A percentile compares a stretch with the other conserved stretches of the same genome.
Evolutionary conservation across 2,113 vertebrate genomes (phyloP).

Genomic region (Pituophis catenifer): DNA sequence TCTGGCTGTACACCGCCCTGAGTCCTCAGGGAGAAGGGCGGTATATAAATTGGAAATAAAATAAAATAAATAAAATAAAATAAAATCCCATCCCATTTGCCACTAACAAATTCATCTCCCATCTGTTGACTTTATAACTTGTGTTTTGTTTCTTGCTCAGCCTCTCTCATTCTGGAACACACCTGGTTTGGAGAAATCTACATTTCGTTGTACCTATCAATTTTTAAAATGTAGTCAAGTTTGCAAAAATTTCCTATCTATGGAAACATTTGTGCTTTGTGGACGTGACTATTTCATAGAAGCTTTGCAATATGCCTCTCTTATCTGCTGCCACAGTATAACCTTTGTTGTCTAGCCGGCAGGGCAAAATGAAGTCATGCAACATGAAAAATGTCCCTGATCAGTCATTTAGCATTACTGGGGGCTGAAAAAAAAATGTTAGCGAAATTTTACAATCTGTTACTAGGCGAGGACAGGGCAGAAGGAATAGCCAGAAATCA

Average conservation of each 20-base stretch:
- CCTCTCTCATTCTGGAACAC: background rate
- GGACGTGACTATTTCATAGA: background rate
- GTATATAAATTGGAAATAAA: no score
- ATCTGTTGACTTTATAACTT: background rate
- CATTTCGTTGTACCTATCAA: background rate
- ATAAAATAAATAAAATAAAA: no score
- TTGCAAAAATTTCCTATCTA: background rate
- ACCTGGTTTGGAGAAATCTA: background rate
- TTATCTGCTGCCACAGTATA: background rate
- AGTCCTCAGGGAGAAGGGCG: no score
- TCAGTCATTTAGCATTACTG: constrained; percentile 34
- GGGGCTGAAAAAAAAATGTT: no score
- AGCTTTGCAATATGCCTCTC: no score
- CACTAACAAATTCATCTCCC: background rate
- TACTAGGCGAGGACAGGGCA: no score
- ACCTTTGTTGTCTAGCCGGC: constrained; percentile 14
- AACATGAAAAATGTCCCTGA: constrained; percentile 41
- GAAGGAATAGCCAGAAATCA: no score
- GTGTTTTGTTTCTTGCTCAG: background rate
- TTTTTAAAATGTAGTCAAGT: background rate
- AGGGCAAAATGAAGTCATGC: constrained; percentile 26
- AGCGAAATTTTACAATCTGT: no score
- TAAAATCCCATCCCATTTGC: background rate
- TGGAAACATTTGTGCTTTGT: background rate
- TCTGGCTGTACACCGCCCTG: no score